A percentile compares a stretch with the other conserved stretches of the same genome.
Evolutionary conservation across 2,888 invertebrate genomes (phyloP).

Genomic region (Gymnosoma rotundatum): DNA sequence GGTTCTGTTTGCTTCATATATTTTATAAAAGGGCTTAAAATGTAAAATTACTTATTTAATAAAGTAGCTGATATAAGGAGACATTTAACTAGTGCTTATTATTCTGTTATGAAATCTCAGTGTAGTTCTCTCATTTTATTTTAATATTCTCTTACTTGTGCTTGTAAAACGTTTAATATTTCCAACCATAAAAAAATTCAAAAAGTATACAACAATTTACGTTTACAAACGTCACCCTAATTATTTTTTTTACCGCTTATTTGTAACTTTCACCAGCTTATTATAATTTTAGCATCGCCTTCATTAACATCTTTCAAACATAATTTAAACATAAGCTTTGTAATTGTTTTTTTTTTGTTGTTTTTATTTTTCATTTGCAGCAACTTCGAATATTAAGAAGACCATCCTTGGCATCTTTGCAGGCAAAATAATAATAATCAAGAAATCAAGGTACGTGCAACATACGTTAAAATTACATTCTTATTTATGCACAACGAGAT

Average conservation of each 20-base stretch:
- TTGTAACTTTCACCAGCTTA: slow-evolving; percentile 2
- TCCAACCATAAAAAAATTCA: too few relatives aligned
- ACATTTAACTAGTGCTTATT: too few relatives aligned
- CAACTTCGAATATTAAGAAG: not conserved
- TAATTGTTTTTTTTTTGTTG: slow-evolving; percentile 14
- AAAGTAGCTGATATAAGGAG: too few relatives aligned
- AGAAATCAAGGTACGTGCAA: slow-evolving; percentile 27
- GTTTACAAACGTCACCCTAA: not conserved
- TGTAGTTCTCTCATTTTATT: too few relatives aligned
- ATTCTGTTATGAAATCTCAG: too few relatives aligned
- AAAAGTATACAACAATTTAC: too few relatives aligned
- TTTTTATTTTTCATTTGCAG: not conserved
- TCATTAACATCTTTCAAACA: slow-evolving; percentile 36
- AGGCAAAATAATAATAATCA: not conserved
- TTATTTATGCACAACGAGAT: slow-evolving; percentile 47
- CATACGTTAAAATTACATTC: slow-evolving; percentile 53
- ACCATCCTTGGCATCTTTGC: not conserved
- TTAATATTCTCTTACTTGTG: too few relatives aligned
- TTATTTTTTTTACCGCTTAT: not conserved
- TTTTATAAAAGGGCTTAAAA: too few relatives aligned
- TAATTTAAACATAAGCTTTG: slow-evolving; percentile 47
- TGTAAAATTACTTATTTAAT: too few relatives aligned
- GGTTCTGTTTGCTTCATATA: too few relatives aligned
- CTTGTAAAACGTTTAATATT: too few relatives aligned
- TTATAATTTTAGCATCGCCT: slow-evolving; percentile 26